phyloP scores from a whole-genome alignment of 2,888 invertebrate genomes.

The Pyrochroa serraticornis region DNA sequence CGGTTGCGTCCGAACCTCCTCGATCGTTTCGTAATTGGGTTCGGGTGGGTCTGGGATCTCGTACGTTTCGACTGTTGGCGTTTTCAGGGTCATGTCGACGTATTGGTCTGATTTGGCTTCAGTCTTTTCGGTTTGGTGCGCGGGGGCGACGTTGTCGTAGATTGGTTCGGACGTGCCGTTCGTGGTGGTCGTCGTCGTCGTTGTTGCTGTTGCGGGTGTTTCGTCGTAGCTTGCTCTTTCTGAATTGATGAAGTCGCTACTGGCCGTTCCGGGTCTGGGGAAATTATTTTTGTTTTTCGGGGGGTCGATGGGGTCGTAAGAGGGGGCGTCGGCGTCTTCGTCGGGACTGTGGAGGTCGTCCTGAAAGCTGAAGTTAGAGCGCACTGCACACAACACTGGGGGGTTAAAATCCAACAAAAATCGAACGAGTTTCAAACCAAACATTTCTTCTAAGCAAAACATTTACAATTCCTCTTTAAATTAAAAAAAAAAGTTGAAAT shows the following conservation, averaged over 20 bases:
- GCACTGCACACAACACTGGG: slow-evolving; percentile 7
- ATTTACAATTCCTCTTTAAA: no score
- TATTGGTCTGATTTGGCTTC: slow-evolving; percentile 43
- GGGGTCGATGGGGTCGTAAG: slow-evolving; percentile 37
- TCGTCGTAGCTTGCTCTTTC: slow-evolving; percentile 48
- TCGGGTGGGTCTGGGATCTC: slow-evolving; percentile 2
- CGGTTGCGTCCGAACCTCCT: slow-evolving; percentile 28
- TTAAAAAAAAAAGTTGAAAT: no score
- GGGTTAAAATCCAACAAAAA: neutral
- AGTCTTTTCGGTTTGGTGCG: slow-evolving; percentile 42
- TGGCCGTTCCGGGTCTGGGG: slow-evolving; percentile 23
- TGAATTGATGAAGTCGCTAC: slow-evolving; percentile 45
- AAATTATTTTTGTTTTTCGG: slow-evolving; percentile 16
- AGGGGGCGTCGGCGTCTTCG: slow-evolving; percentile 35
- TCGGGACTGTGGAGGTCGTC: slow-evolving; percentile 45
- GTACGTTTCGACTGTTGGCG: neutral
- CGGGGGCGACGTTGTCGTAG: slow-evolving; percentile 38
- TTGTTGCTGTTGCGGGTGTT: slow-evolving; percentile 34
- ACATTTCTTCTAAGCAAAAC: no score
- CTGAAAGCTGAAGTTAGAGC: slow-evolving; percentile 49
- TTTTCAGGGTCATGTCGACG: slow-evolving; percentile 32
- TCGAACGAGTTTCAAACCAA: neutral
- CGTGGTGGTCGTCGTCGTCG: slow-evolving; percentile 31
- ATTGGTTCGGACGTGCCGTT: slow-evolving; percentile 18
- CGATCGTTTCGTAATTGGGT: slow-evolving; percentile 29